Conservation (phyloP, 2,888 invertebrate genomes). For the Ophonus ardosiacus region DNA sequence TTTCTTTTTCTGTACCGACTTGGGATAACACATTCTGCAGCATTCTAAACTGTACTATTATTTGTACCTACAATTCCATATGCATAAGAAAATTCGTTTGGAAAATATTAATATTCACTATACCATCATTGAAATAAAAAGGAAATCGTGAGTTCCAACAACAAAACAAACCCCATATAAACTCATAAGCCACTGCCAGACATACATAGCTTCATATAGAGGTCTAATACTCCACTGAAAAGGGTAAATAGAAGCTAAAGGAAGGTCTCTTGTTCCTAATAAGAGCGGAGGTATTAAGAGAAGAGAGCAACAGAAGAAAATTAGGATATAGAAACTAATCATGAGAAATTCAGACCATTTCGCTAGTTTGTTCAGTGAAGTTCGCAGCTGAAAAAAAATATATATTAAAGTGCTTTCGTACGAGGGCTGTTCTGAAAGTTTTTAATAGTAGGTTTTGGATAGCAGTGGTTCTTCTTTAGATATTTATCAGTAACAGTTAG, state of each 20-base stretch:
- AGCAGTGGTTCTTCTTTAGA: no score
- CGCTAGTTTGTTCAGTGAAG: slow-evolving; percentile 47
- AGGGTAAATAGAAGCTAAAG: slow-evolving; percentile 58
- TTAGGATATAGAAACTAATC: slow-evolving; percentile 47
- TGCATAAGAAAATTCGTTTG: background rate
- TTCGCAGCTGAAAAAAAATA: background rate
- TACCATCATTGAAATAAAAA: slow-evolving; percentile 54
- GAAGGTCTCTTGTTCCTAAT: slow-evolving; percentile 43
- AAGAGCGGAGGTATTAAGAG: slow-evolving; percentile 50
- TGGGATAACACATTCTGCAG: slow-evolving; percentile 39
- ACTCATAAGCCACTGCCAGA: slow-evolving; percentile 59
- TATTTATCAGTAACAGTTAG: no score
- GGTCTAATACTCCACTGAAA: slow-evolving; percentile 50
- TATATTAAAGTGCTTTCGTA: no score
- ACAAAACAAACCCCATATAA: slow-evolving; percentile 58
- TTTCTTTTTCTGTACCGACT: slow-evolving; percentile 45
- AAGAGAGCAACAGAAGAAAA: slow-evolving; percentile 56
- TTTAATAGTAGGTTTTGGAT: no score
- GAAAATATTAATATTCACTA: background rate
- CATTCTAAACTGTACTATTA: slow-evolving; percentile 56
- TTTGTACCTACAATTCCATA: slow-evolving; percentile 6
- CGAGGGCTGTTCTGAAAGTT: no score
- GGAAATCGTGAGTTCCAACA: slow-evolving; percentile 57
- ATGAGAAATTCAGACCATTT: slow-evolving; percentile 19
- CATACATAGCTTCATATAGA: slow-evolving; percentile 56